phyloP scores from a whole-genome alignment of 1,140 invertebrate species.

The Andricus grossulariae region DNA sequence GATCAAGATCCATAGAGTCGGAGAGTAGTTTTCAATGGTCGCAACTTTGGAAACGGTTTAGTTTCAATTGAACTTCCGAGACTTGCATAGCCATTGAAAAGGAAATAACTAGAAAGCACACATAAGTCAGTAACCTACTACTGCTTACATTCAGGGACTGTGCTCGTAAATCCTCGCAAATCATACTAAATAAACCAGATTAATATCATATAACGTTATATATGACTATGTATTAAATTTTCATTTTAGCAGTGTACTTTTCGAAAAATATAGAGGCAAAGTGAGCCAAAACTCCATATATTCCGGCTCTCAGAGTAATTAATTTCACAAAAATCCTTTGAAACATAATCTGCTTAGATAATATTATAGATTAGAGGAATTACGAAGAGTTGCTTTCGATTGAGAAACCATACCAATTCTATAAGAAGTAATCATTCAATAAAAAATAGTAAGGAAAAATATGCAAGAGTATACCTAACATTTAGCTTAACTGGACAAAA shows the following conservation, averaged over 20 bases:
- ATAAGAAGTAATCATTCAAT: too few species aligned
- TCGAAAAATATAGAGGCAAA: too few species aligned
- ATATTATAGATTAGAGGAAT: too few species aligned
- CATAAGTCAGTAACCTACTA: conserved; percentile 9
- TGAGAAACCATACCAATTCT: too few species aligned
- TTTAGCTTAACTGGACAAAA: too few species aligned
- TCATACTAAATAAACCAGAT: neutral
- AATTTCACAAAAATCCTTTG: neutral
- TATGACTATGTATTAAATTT: neutral
- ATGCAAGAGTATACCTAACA: too few species aligned
- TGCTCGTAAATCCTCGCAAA: neutral
- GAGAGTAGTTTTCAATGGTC: conserved; percentile 63
- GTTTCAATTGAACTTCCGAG: conserved; percentile 64
- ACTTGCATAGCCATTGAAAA: conserved; percentile 63
- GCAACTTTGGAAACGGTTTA: conserved; percentile 66
- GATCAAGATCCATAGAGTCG: conserved; percentile 64
- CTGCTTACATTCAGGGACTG: neutral
- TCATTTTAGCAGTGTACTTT: neutral
- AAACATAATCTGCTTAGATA: too few species aligned
- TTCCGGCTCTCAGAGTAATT: neutral
- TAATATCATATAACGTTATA: conserved; percentile 3
- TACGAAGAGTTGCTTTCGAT: too few species aligned
- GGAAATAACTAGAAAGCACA: conserved; percentile 52
- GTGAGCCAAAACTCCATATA: neutral
- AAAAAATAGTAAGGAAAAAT: too few species aligned